Evolutionary conservation across 92 coral and sea anemone species (phyloP).

Genomic region (Epizoanthus stellaris): DNA sequence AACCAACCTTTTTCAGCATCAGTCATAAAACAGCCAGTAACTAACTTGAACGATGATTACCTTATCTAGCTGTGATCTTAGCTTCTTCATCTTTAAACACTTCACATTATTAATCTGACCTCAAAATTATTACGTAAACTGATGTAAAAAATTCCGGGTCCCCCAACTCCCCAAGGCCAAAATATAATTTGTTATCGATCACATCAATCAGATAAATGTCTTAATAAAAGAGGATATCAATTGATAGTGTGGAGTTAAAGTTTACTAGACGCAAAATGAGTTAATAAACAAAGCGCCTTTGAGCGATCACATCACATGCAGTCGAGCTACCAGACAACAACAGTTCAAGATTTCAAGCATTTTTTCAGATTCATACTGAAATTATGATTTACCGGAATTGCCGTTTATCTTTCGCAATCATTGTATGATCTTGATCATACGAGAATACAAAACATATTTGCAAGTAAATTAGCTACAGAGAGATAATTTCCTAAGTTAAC

Average conservation of each 20-base stretch:
- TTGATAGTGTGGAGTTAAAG: background rate
- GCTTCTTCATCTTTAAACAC: too few species aligned
- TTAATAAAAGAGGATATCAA: background rate
- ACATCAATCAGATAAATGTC: background rate
- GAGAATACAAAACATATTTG: background rate
- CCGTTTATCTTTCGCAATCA: background rate
- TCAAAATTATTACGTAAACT: too few species aligned
- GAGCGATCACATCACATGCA: background rate
- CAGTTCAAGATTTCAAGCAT: slow-evolving; percentile 15
- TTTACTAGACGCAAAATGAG: background rate
- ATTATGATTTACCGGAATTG: background rate
- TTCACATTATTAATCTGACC: too few species aligned
- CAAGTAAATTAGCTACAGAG: background rate
- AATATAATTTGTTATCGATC: background rate
- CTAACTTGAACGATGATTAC: too few species aligned
- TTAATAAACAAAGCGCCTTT: background rate
- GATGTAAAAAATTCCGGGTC: too few species aligned
- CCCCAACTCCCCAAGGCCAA: too few species aligned
- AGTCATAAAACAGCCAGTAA: too few species aligned
- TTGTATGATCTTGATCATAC: background rate
- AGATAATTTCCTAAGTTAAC: background rate
- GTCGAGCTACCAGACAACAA: background rate
- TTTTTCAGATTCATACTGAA: background rate
- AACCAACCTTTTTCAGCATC: too few species aligned
- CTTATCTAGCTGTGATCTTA: too few species aligned